Evolutionary conservation across 1,140 invertebrate genomes (phyloP), one percentile per base, ranked within the genome.

Genomic region (Drosophila teissieri): DNA sequence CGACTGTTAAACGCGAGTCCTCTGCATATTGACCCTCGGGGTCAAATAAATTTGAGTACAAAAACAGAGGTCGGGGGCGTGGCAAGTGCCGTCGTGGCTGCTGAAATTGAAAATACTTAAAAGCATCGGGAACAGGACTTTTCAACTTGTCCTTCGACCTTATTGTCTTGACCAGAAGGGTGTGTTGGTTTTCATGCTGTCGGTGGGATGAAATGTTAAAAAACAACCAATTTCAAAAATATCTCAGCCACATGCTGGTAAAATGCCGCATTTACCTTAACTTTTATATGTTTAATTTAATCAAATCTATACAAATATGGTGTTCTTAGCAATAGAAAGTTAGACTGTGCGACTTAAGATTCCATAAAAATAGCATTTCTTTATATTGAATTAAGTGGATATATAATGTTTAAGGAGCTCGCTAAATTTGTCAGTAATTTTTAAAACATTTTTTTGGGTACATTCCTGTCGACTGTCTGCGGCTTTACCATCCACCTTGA

Each of bases 11-110:
- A 37, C 67, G 51, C 40, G 53, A 51, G 10, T 40, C 31, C 24
- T 68, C 31, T 37, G 53, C 52, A 37, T 58, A 58, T 72, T 51
- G 37, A 54, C n/a, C 37, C 45, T 14, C 19, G 49, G 63, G 64
- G 67, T 69, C 63, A 68, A 68, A 56, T 54, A 69, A 72, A 70
- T 70, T 39, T 54, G 24, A 60, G 45, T 39, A 73, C 69, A 72
- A 70, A 72, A 54, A 34, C 27, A n/a, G 40, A n/a, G 42, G 8
- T 2, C 19, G 44, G 17, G 39, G 45, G 2, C 37, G 61, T 27
- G 15, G 15, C 42, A 15, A 39, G 49, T 40, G 56, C 24, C 64
- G 40, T 49, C 15, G 36, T 56, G 37, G n/a, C 53, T 12, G 24
- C 39, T 22, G 24, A 73, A 73, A 73, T 73, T 73, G 69, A 73